Conservation (phyloP, 2,888 invertebrate species). For the Clitarchus hookeri region DNA sequence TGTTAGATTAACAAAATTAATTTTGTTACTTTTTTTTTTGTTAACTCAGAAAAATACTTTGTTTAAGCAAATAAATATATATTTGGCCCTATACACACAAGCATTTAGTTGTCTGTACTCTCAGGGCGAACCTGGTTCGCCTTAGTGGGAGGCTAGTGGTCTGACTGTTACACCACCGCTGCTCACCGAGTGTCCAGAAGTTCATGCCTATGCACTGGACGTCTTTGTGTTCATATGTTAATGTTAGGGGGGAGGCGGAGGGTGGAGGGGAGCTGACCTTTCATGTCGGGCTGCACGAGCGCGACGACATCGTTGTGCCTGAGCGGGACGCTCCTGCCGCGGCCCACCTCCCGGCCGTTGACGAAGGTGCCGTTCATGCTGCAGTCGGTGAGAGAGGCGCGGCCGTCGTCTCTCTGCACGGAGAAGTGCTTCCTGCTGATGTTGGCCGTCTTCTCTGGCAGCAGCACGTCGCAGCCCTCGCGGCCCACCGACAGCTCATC, state of each 20-base stretch:
- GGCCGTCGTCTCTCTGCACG: not conserved
- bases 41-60: no score
- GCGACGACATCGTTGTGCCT: slow-evolving; percentile 75
- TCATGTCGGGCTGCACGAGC: slow-evolving; percentile 64
- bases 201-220: no score
- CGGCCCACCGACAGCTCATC: slow-evolving; percentile 27
- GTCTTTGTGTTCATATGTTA: no score
- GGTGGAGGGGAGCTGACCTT: slow-evolving; percentile 56
- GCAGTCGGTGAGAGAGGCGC: slow-evolving; percentile 49
- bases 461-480: not conserved
- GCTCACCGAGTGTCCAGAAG: no score
- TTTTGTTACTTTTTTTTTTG: no score
- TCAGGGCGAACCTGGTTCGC: no score
- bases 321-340: slow-evolving; percentile 58
- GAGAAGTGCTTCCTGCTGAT: slow-evolving; percentile 30
- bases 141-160: no score
- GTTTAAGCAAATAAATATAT: no score
- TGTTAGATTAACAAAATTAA: no score
- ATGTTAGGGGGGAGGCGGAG: not conserved
- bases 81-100: no score
- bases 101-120: no score
- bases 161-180: no score
- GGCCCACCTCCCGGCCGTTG: slow-evolving; percentile 56
- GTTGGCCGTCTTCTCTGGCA: slow-evolving; percentile 25
- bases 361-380: slow-evolving; percentile 58